Evolutionary conservation across 2,113 vertebrate species (phyloP).

Genomic region (human): DNA sequence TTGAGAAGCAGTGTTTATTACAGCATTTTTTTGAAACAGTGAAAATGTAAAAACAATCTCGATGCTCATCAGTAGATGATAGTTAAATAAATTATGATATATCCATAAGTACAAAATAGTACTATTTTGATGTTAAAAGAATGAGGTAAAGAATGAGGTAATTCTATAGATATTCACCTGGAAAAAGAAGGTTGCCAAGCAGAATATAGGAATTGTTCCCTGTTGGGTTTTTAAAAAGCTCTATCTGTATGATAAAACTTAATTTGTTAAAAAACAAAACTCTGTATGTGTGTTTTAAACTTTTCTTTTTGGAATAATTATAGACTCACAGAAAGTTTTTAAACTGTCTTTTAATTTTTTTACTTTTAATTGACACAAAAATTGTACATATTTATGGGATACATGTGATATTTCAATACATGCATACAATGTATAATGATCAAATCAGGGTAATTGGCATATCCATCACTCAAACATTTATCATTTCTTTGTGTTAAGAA

Average conservation of each 20-base stretch:
- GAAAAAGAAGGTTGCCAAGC: background rate
- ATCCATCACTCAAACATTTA: background rate
- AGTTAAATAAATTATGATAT: background rate
- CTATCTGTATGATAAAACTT: background rate
- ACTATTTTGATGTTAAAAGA: background rate
- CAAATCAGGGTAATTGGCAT: background rate
- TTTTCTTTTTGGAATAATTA: background rate
- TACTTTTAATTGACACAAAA: background rate
- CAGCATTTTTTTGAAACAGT: background rate
- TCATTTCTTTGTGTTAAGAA: background rate
- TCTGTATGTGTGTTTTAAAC: background rate
- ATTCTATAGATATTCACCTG: background rate
- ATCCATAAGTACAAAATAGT: background rate
- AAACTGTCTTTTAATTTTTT: background rate
- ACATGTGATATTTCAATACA: background rate
- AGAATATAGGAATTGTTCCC: background rate
- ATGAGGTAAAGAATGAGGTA: background rate
- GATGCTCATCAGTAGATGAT: background rate
- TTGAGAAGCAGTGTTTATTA: background rate
- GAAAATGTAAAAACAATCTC: background rate
- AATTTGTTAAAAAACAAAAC: too few relatives aligned
- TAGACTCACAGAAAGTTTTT: background rate
- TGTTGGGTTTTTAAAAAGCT: background rate
- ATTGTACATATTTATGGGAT: background rate
- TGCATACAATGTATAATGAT: background rate